A percentile compares a stretch with the other conserved stretches of the same genome.
These are phyloP conservation scores for Erpetoichthys calabaricus DNA, from an alignment of 2,797 vertebrate genomes.

Conservation along the genomic window DNA sequence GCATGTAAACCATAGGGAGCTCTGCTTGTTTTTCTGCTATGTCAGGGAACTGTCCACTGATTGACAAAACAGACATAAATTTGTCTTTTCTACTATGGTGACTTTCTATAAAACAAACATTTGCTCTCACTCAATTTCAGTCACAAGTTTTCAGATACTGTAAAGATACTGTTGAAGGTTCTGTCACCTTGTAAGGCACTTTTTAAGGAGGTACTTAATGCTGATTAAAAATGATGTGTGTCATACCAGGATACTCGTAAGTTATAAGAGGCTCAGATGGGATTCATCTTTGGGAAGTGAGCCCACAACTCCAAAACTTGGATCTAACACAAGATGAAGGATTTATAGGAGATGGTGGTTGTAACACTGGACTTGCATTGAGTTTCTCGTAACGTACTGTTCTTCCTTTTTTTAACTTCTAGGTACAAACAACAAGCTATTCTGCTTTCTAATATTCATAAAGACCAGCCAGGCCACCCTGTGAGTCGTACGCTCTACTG, in stretches of 20 bases:
- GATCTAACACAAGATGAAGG: not conserved
- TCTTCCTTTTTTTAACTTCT: constrained; percentile 1
- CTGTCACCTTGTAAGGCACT: too few species aligned
- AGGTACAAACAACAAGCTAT: constrained; percentile 77
- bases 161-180: too few species aligned
- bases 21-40: too few species aligned
- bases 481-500: constrained; percentile 86
- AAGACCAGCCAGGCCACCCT: constrained; percentile 87
- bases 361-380: not conserved
- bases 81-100: too few species aligned
- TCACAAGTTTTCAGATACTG: too few species aligned
- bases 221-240: not conserved
- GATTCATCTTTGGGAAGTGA: not conserved
- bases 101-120: too few species aligned
- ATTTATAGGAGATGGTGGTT: not conserved
- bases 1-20: too few species aligned
- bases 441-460: constrained; percentile 84
- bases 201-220: too few species aligned
- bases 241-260: not conserved
- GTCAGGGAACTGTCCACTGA: too few species aligned
- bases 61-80: too few species aligned
- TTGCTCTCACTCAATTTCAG: too few species aligned
- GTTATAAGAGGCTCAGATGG: not conserved
- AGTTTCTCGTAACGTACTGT: not conserved
- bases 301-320: not conserved